Percentiles rank a stretch among this genome's conserved stretches.
Evolutionary conservation across 2,113 vertebrate genomes (phyloP).

Genomic region (Willisornis vidua): DNA sequence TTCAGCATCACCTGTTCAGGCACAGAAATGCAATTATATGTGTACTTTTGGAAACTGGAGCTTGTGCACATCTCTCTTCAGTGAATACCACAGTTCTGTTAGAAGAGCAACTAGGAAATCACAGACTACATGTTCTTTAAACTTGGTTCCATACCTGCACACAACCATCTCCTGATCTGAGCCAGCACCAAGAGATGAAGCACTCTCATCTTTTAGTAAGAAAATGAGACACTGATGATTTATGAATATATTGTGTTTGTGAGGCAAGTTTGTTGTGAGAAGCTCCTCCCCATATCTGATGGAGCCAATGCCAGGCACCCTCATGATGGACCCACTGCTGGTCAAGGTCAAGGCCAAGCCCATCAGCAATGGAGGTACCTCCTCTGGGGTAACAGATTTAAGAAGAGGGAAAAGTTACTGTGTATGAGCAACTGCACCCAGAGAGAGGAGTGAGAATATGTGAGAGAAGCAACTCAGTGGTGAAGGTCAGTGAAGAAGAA

Average conservation of each 20-base stretch:
- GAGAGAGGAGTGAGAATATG: neutral
- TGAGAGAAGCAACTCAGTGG: neutral
- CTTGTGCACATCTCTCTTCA: neutral
- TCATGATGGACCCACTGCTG: fast-evolving
- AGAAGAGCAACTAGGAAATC: neutral
- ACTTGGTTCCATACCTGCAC: neutral
- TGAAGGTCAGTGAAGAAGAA: neutral
- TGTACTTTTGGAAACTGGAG: neutral
- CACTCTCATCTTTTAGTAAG: fast-evolving
- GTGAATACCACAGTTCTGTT: neutral
- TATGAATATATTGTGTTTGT: neutral
- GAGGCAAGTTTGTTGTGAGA: neutral
- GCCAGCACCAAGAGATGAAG: neutral
- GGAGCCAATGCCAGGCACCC: neutral
- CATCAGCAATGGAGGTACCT: neutral
- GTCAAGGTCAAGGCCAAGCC: neutral
- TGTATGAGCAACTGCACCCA: neutral
- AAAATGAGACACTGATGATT: neutral
- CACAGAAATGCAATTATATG: neutral
- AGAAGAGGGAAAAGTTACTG: neutral
- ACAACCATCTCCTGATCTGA: neutral
- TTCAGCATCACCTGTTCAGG: neutral
- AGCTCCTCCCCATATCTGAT: neutral
- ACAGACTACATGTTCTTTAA: neutral
- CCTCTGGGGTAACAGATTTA: neutral